Base-by-base conservation (phyloP, 1,140 invertebrate species). In the Zaprionus ghesquierei region DNA sequence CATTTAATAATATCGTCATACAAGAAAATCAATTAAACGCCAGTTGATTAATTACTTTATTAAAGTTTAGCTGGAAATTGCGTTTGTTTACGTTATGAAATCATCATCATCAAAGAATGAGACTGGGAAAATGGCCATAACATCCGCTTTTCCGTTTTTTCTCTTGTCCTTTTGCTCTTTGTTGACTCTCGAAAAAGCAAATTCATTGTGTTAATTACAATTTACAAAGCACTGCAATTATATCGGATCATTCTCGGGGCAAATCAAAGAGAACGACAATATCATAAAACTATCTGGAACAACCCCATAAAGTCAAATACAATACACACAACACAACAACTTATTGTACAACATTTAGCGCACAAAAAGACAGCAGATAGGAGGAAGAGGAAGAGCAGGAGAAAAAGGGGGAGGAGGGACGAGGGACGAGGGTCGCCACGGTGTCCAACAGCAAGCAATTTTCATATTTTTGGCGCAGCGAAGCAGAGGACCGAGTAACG, bases 391-490 rank as follows among this genome's bases (percentile, higher is more conserved):
- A 27, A n/a, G 56, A 18, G 18, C 22, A 35, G 10, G 38, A 12
- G n/a, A 53, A 5, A n/a, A n/a, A n/a, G n/a, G 18, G 20, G 13
- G 27, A 25, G 53, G 15, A 35, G 38, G n/a, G 15, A 35, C 31
- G n/a, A n/a, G 41, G 25, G 31, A 50, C 33, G 12, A 18, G 38
- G n/a, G 41, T 22, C 33, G 20, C 53, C 13, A 69, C 51, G 35
- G 66, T 41, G 35, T 41, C 35, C 35, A 75, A 70, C 46, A 75
- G 59, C 77, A 65, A 79, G 73, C 79, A 69, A 77, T 79, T 81
- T 81, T 81, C 68, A 81, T 81, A 81, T 81, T 79, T 81, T 79
- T 73, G 72, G 73, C 77, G 76, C 66, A 75, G 58, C 61, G 22
- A 38, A 66, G 15, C 44, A 53, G 60, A 62, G 73, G 50, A 79